Evolutionary conservation across 1,140 invertebrate species (phyloP).

Genomic region (Zaprionus taronus): DNA sequence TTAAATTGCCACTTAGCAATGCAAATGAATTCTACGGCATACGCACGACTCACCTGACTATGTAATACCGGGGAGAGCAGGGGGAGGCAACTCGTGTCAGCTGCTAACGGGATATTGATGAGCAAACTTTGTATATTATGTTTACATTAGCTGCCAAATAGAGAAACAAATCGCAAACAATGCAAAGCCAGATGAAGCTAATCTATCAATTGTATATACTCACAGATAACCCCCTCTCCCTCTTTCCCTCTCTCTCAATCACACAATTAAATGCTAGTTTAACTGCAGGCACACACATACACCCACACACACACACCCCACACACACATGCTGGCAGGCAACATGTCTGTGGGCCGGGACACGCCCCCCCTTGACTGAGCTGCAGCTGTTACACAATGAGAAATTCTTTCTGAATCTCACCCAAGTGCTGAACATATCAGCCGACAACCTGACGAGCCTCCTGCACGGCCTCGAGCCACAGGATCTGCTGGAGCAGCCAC

Average conservation of each 20-base stretch:
- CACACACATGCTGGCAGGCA: constrained; percentile 56
- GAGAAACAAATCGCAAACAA: constrained; percentile 18
- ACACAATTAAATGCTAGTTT: constrained; percentile 33
- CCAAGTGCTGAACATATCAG: constrained; percentile 81
- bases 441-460: constrained; percentile 72
- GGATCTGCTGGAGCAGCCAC: constrained; percentile 39
- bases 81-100: not conserved
- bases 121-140: constrained; percentile 58
- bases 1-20: constrained; percentile 69
- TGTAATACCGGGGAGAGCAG: not conserved
- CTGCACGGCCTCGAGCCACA: constrained; percentile 61
- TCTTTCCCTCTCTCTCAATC: not conserved
- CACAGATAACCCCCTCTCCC: not conserved
- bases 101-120: constrained; percentile 67
- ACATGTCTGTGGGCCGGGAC: constrained; percentile 34
- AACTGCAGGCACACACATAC: constrained; percentile 9
- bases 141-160: constrained; percentile 36
- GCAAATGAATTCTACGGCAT: constrained; percentile 57
- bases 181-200: constrained; percentile 2
- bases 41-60: not conserved
- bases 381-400: constrained; percentile 70
- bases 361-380: constrained; percentile 44
- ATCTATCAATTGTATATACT: constrained; percentile 1
- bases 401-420: constrained; percentile 77
- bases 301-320: not conserved